A percentile compares a stretch with the other conserved stretches of the same genome.
phyloP scores from a whole-genome alignment of 1,140 invertebrate genomes.

The Teleopsis dalmanni region DNA sequence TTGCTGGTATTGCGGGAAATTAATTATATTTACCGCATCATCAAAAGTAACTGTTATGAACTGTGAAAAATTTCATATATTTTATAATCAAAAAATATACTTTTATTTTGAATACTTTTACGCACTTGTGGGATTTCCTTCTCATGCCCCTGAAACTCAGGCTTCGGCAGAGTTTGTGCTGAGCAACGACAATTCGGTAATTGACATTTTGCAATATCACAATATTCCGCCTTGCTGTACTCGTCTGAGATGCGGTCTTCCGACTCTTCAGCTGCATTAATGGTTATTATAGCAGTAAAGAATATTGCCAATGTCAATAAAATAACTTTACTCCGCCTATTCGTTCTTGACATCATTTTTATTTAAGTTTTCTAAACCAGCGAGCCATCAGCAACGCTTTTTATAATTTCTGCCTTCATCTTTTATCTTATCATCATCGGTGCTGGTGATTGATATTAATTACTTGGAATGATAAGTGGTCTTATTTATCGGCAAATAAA shows the following conservation, averaged over 20 bases:
- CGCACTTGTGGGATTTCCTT: constrained; percentile 46
- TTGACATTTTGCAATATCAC: constrained; percentile 33
- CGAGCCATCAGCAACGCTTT: no score
- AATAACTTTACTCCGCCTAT: no score
- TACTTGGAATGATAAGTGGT: no score
- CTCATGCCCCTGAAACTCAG: constrained; percentile 31
- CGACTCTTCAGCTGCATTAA: no score
- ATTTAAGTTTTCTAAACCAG: no score
- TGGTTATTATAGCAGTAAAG: no score
- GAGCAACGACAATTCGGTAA: constrained; percentile 49
- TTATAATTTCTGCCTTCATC: no score
- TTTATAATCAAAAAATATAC: constrained; percentile 8
- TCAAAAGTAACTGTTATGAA: constrained; percentile 63
- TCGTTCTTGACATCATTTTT: no score
- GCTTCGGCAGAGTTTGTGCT: constrained; percentile 28
- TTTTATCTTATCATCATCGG: no score
- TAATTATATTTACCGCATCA: constrained; percentile 58
- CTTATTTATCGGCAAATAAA: no score
- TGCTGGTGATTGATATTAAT: no score
- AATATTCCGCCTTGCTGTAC: constrained; percentile 25
- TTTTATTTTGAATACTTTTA: not conserved
- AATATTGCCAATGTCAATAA: not conserved
- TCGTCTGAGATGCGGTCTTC: no score
- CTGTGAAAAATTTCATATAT: constrained; percentile 38
- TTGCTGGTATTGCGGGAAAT: constrained; percentile 56